phyloP scores from a whole-genome alignment of 2,888 invertebrate species.

The Papilio protenor region DNA sequence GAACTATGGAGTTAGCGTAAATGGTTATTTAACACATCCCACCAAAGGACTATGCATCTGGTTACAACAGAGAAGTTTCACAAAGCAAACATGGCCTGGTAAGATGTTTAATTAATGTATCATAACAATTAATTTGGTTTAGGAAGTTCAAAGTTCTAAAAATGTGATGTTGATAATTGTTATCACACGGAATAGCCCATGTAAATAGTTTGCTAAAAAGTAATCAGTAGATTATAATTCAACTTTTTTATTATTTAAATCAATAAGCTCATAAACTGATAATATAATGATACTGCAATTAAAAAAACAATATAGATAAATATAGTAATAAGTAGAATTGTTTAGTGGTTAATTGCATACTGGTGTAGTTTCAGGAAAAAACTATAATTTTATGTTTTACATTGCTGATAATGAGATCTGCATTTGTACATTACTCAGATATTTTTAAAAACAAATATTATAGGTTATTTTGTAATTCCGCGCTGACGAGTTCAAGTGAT shows the following conservation, averaged over 20 bases:
- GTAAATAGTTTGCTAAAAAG: neutral
- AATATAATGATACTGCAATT: neutral
- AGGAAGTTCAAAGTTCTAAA: neutral
- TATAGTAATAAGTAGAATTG: no score
- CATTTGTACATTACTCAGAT: no score
- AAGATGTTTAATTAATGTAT: constrained; percentile 46
- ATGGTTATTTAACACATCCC: constrained; percentile 95
- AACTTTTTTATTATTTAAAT: constrained; percentile 4
- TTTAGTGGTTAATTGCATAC: no score
- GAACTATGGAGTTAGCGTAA: constrained; percentile 97
- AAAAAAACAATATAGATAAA: no score
- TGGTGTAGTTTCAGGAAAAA: no score
- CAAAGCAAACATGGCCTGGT: constrained; percentile 98
- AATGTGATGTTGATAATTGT: neutral
- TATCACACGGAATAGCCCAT: neutral
- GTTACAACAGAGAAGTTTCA: constrained; percentile 95
- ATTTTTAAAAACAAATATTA: no score
- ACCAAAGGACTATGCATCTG: constrained; percentile 94
- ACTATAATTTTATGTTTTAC: no score
- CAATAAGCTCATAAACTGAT: neutral
- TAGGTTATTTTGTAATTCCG: no score
- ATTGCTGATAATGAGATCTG: no score
- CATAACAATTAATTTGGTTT: neutral
- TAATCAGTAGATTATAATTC: constrained; percentile 6
- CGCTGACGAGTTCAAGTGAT: no score